These are phyloP conservation scores for Cantharis lateralis DNA, from an alignment of 2,888 invertebrate species.

Conservation along the genomic window DNA sequence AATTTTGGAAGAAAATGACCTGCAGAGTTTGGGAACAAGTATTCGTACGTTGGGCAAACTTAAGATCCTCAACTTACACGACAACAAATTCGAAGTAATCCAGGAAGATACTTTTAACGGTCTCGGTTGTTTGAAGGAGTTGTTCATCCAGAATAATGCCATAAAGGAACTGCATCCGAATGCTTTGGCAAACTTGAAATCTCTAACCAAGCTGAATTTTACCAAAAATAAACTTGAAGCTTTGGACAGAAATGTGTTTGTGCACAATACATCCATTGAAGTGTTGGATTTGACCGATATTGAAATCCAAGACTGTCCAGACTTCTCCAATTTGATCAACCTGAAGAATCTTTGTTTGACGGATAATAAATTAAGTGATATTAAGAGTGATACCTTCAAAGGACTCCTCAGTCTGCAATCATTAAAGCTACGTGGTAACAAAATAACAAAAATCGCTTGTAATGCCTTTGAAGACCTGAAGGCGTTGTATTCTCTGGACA, in stretches of 20 bases:
- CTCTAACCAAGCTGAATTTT: background rate
- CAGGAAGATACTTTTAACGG: background rate
- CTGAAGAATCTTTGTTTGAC: background rate
- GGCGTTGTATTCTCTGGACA: background rate
- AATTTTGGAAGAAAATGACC: background rate
- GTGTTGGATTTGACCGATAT: background rate
- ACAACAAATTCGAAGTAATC: background rate
- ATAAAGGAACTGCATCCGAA: background rate
- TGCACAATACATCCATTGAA: background rate
- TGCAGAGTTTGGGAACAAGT: background rate
- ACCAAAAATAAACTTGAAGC: too few species aligned
- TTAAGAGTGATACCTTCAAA: background rate
- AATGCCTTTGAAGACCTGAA: background rate
- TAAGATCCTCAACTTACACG: background rate
- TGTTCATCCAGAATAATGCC: background rate
- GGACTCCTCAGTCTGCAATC: background rate
- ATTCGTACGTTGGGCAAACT: background rate
- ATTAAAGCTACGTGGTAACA: background rate
- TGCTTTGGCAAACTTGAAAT: background rate
- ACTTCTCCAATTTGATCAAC: background rate
- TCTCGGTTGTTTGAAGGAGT: background rate
- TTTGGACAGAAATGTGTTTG: background rate
- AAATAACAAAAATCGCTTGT: background rate
- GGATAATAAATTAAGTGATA: background rate
- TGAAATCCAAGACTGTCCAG: background rate